These are phyloP conservation scores for Diplodus sargus DNA, from an alignment of 2,797 vertebrate species.

Conservation along the genomic window DNA sequence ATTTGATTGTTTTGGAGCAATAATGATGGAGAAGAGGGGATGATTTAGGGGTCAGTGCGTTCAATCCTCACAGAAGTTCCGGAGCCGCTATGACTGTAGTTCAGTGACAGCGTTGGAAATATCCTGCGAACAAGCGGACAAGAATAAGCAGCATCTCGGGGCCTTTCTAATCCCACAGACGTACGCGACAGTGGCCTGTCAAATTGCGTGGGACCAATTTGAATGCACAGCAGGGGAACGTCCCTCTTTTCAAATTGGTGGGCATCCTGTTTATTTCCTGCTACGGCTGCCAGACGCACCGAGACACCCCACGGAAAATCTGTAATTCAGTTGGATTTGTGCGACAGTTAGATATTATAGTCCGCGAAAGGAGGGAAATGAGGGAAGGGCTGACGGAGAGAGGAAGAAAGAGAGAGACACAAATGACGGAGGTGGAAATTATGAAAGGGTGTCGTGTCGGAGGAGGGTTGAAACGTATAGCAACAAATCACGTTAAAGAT, in stretches of 20 bases:
- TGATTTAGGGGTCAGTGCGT: conserved; percentile 52
- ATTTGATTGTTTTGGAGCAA: conserved; percentile 41
- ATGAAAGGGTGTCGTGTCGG: conserved; percentile 20
- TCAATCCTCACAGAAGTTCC: conserved; percentile 59
- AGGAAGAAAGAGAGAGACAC: conserved; percentile 1
- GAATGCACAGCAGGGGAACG: conserved; percentile 79
- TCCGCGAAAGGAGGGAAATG: conserved; percentile 45
- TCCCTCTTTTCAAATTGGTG: conserved; percentile 73
- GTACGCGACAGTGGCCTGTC: conserved; percentile 77
- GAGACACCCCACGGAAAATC: conserved; percentile 32
- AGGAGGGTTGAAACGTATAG: conserved; percentile 30
- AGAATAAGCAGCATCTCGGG: conserved; percentile 76
- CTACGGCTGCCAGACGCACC: conserved; percentile 56
- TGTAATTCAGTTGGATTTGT: conserved; percentile 69
- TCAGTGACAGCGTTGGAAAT: conserved; percentile 52
- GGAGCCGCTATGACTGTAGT: conserved; percentile 24
- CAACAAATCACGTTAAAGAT: conserved; percentile 25
- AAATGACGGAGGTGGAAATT: conserved; percentile 33
- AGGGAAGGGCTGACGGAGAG: conserved; percentile 28
- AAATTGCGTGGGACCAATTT: conserved; percentile 78
- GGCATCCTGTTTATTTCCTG: conserved; percentile 75
- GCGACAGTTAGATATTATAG: conserved; percentile 63
- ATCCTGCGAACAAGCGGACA: conserved; percentile 62
- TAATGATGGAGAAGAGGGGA: conserved; percentile 27
- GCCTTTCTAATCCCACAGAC: conserved; percentile 74